These are phyloP conservation scores for Nycteola revayana DNA, from an alignment of 2,888 invertebrate genomes.

Conservation along the genomic window DNA sequence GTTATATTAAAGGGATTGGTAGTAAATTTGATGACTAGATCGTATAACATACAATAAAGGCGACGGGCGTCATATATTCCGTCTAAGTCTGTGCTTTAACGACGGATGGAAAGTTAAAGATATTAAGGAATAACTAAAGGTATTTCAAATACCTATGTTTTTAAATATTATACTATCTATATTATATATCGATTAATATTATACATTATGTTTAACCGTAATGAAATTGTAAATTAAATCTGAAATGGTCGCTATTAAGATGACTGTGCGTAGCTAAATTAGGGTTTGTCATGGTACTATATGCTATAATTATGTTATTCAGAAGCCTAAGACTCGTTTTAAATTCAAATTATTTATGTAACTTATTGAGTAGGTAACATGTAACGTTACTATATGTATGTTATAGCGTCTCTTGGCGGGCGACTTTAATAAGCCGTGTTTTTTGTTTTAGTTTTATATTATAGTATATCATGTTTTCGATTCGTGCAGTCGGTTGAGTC, in stretches of 20 bases:
- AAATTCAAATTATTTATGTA: conserved; percentile 80
- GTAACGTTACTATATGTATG: conserved; percentile 57
- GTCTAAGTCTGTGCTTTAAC: no score
- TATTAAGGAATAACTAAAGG: no score
- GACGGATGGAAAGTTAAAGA: no score
- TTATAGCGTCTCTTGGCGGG: conserved; percentile 48
- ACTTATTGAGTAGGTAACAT: conserved; percentile 76
- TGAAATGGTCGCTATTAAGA: conserved; percentile 25
- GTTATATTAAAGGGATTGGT: no score
- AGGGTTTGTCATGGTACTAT: conserved; percentile 40
- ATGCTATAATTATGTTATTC: conserved; percentile 52
- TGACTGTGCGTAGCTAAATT: conserved; percentile 32
- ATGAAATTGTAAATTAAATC: conserved; percentile 23
- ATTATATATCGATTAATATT: neutral
- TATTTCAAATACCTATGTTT: no score
- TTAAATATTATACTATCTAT: no score
- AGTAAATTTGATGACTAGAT: no score
- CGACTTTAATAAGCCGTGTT: conserved; percentile 42
- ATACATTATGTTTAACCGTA: conserved; percentile 3
- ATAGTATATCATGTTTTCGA: conserved; percentile 36
- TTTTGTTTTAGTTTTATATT: conserved; percentile 44
- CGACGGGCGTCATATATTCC: no score
- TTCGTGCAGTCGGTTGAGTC: conserved; percentile 19
- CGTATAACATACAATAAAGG: no score
- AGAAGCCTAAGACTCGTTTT: conserved; percentile 79